Percentiles rank a stretch among this genome's conserved stretches.
Conservation (phyloP, 2,888 invertebrate species). For the Cheilosia soror region DNA sequence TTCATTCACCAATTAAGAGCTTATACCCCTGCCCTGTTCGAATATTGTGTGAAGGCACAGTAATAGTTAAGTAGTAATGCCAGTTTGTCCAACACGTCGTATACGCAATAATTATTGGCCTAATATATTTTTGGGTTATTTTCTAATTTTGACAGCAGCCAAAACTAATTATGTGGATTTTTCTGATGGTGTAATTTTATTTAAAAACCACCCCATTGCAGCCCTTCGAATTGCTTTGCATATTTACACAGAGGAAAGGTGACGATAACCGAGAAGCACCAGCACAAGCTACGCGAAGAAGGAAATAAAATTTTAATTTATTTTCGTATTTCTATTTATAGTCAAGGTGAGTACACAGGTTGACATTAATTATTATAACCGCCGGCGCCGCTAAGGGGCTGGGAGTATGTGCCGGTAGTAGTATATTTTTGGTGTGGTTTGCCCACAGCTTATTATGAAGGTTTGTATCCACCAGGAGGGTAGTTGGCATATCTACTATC, state of each 20-base stretch:
- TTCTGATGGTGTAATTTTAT: conserved; percentile 14
- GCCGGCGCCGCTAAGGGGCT: conserved; percentile 17
- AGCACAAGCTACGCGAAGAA: not conserved
- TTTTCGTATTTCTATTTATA: conserved; percentile 44
- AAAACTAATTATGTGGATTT: conserved; percentile 39
- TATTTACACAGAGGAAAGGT: not conserved
- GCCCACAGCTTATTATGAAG: not conserved
- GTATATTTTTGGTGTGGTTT: conserved; percentile 21
- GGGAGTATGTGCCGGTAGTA: conserved; percentile 2
- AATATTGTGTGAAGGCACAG: conserved; percentile 15
- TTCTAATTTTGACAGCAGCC: conserved; percentile 38
- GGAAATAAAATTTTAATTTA: conserved; percentile 26
- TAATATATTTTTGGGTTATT: conserved; percentile 18
- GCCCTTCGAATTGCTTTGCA: not conserved
- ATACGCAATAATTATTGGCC: conserved; percentile 41
- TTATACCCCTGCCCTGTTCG: not conserved
- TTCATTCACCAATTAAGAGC: conserved; percentile 26
- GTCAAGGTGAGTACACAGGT: conserved; percentile 64
- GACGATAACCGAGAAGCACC: not conserved
- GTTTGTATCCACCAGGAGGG: not conserved
- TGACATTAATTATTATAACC: conserved; percentile 58
- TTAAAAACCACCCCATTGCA: not conserved
- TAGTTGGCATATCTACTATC: not conserved
- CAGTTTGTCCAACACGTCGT: conserved; percentile 30
- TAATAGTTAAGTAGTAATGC: conserved; percentile 7